A percentile compares a stretch with the other conserved stretches of the same genome.
Evolutionary conservation across 2,797 vertebrate genomes (phyloP).

Genomic region (Spheniscus humboldti): DNA sequence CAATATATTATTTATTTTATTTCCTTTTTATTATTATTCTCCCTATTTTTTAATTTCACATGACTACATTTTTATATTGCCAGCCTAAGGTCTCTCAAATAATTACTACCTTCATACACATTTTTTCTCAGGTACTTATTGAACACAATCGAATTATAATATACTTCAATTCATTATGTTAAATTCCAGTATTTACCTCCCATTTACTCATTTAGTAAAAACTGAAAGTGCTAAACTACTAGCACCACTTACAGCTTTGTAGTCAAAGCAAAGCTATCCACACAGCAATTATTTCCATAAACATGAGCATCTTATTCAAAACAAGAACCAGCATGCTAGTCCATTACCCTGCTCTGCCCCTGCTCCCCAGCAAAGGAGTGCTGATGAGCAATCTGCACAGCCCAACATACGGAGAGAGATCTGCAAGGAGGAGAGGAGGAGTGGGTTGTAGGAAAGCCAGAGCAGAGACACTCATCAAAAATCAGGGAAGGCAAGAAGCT

Average conservation of each 20-base stretch:
- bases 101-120: background rate
- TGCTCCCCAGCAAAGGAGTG: background rate
- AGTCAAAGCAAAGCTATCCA: background rate
- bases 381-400: background rate
- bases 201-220: background rate
- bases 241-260: background rate
- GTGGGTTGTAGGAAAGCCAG: background rate
- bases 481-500: background rate
- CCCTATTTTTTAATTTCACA: background rate
- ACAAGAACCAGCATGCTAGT: background rate
- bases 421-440: background rate
- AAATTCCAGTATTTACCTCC: background rate
- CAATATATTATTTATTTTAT: background rate
- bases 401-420: rapidly evolving
- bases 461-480: background rate
- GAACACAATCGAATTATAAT: background rate
- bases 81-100: background rate
- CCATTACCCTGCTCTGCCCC: background rate
- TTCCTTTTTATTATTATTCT: background rate
- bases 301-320: background rate
- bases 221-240: background rate
- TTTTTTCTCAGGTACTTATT: background rate
- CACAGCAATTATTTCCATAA: background rate
- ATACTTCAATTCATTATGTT: background rate
- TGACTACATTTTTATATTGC: background rate